Evolutionary conservation across 2,113 vertebrate genomes (phyloP).

Genomic region (Pollachius pollachius): DNA sequence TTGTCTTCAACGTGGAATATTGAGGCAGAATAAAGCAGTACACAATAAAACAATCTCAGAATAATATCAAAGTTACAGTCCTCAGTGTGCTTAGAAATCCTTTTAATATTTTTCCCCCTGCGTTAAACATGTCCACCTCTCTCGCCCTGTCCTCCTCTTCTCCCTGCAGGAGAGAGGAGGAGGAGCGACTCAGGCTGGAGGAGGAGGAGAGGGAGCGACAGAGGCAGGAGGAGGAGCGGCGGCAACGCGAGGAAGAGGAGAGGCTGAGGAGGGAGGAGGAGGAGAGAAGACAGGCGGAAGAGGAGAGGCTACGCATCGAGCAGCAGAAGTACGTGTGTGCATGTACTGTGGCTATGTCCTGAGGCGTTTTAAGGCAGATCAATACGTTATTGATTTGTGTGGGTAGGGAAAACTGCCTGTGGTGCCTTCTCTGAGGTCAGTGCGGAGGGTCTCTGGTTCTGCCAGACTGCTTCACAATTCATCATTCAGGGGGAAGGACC

Average conservation of each 20-base stretch:
- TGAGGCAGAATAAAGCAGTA: too few relatives aligned
- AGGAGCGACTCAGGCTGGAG: slow-evolving; percentile 83
- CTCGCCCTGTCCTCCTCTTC: neutral
- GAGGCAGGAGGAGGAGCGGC: slow-evolving; percentile 87
- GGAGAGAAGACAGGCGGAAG: slow-evolving; percentile 84
- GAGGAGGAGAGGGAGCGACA: slow-evolving; percentile 88
- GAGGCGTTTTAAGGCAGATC: neutral
- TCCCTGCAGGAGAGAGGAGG: slow-evolving; percentile 85
- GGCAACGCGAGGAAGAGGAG: slow-evolving; percentile 84
- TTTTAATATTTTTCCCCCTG: neutral
- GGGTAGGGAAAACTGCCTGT: too few relatives aligned
- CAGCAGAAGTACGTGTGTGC: slow-evolving; percentile 88
- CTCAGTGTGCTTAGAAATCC: too few relatives aligned
- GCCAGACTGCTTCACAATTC: too few relatives aligned
- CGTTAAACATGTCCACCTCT: neutral
- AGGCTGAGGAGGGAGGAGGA: slow-evolving; percentile 85
- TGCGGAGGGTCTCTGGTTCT: too few relatives aligned
- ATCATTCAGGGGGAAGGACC: too few relatives aligned
- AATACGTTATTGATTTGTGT: too few relatives aligned
- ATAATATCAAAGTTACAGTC: too few relatives aligned
- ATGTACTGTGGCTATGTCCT: neutral
- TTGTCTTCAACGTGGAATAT: too few relatives aligned
- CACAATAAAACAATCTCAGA: neutral
- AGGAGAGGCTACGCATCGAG: slow-evolving; percentile 89
- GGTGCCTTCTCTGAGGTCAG: too few relatives aligned